Base-by-base conservation (phyloP, 2,113 vertebrate species). In the Scopus umbretta region DNA sequence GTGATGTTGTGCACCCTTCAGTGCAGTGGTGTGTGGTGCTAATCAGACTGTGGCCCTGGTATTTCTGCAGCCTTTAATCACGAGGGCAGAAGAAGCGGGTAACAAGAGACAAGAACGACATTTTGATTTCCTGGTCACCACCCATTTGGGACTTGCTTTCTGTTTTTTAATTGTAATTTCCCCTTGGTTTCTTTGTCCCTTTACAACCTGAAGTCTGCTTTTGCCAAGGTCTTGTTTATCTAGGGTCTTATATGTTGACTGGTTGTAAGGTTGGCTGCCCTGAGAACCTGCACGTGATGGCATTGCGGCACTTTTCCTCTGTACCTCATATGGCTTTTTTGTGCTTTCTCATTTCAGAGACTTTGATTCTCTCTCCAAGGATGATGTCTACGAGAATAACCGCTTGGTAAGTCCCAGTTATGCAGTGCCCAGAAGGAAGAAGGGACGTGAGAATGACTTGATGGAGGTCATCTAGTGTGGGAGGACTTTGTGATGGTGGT, bases 351-450 rank as follows among this genome's bases (percentile, higher is more conserved):
- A 9, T 98, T 98, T 36, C 98, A 99, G 99, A 98, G 98, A 99
- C 94, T 99, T 99, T 93, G 98, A 98, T 91, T 99, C 98, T 2
- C 99, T 99, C 86, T 99, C 99, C 83, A 99, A 99, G 98, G 99
- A 99, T 94, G 99, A 99, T 36, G 97, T 99, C 88, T 99, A 99
- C 13, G 99, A 99, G 96, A 99, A 99, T 98, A 99, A 99, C 97
- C 98, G 94, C 32, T 97, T 99, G 99, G 99, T 99, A 95, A 99
- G 99, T 99, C 42, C 52, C 65, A 0, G 0, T 75, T 93, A 43
- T 9, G 20, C 87, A 32, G 12, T n/a, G 11, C 40, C 16, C 50
- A 88, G 47, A 76, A 84, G 65, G 80, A 70, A 61, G 36, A 53
- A 45, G 21, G 10, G 59, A 80, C 23, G 4, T 42, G n/a, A 91